Evolutionary conservation across 1,140 invertebrate species (phyloP).

Genomic region (Caenorhabditis tropicalis): DNA sequence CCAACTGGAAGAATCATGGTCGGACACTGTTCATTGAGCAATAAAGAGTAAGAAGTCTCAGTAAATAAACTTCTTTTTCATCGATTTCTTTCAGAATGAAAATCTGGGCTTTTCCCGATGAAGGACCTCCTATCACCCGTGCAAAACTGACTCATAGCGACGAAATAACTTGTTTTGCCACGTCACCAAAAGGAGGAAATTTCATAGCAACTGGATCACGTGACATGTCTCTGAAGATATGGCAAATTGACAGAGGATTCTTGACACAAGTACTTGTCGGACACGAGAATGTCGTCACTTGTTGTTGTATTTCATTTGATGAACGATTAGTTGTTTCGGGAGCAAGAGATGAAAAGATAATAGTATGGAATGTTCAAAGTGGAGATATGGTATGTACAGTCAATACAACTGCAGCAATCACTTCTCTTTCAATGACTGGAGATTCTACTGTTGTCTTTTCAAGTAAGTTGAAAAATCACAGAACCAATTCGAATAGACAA

Average conservation of each 20-base stretch:
- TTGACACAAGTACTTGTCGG: constrained; percentile 61
- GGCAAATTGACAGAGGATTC: constrained; percentile 57
- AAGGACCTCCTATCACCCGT: constrained; percentile 5
- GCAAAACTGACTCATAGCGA: constrained; percentile 57
- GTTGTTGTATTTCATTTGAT: constrained; percentile 56
- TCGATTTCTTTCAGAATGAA: constrained; percentile 61
- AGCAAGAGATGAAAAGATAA: constrained; percentile 54
- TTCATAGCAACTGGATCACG: constrained; percentile 57
- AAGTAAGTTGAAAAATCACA: neutral
- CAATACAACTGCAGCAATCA: constrained; percentile 66
- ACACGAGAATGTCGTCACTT: constrained; percentile 58
- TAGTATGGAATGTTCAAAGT: constrained; percentile 59
- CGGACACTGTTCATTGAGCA: constrained; percentile 48
- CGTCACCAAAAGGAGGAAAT: constrained; percentile 46
- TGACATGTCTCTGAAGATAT: constrained; percentile 60
- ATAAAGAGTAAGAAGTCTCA: constrained; percentile 50
- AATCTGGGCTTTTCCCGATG: constrained; percentile 59
- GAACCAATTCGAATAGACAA: neutral
- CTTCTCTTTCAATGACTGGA: constrained; percentile 50
- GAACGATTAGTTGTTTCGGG: constrained; percentile 57
- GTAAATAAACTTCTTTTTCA: too few relatives aligned
- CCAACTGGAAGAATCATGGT: constrained; percentile 50
- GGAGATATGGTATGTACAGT: constrained; percentile 58
- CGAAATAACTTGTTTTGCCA: constrained; percentile 57
- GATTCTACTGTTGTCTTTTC: constrained; percentile 58